Evolutionary conservation across 2,113 vertebrate species (phyloP), one percentile per base, ranked within the genome.

Genomic region (Coptodon rendalli): DNA sequence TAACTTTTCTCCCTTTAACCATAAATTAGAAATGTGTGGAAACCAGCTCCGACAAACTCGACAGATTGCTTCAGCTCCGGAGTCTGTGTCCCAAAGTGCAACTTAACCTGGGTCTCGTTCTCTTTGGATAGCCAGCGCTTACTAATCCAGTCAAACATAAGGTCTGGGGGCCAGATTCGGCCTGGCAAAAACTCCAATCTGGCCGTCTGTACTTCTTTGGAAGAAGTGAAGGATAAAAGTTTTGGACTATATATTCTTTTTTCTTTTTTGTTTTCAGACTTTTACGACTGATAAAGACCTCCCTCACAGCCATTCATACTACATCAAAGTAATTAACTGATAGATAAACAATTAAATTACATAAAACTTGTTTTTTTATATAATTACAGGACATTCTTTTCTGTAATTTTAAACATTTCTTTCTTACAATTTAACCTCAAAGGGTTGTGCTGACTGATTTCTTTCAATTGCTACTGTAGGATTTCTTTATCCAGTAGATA

Each of bases 41-140:
- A 93, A 90, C 86, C 91, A 89, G 92, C 88, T 87, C 83, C 89
- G 81, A 86, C 38, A 27, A 50, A 81, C 16, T 40, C 16, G 1
- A 52, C 56, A 59, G 78, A 56, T 40, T 54, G 48, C 7, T 90
- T 43, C 1, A 79, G 16, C 68, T 38, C 17, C 3, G 6, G 45
- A 29, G 54, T 66, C 82, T 50, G 73, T 6, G 7, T 81, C 87
- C 31, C 73, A 50, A n/a, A 40, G 22, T 22, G 31, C 19, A 52
- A n/a, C 6, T 50, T 78, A 50, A 50, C 61, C 8, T 3, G 3
- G 56, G 6, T 71, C 38, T 43, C n/a, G 5, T 31, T 73, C 68
- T 48, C 68, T 73, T 73, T 73, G 40, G 40, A 73, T 48, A 48
- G 14, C 43, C 71, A 50, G 16, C 6, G 14, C 16, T 48, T 48